Evolutionary conservation across 1,140 invertebrate genomes (phyloP), one percentile per base, ranked within the genome.

Genomic region (Ceratitis capitata): DNA sequence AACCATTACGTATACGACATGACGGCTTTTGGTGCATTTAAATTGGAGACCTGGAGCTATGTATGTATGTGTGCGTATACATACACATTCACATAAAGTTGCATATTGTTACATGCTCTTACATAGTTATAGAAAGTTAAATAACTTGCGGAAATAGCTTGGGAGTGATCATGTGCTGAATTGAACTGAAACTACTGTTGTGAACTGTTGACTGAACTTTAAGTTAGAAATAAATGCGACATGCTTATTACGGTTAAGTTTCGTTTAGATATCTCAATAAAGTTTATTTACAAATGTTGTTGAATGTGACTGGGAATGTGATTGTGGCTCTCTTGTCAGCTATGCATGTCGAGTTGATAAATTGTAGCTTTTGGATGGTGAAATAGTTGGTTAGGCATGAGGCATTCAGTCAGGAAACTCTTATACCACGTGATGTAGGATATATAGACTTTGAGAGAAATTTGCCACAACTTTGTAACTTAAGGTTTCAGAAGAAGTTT

Each of bases 1-100:
- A 78, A 19, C 69, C 69, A 78, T 78, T 78, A 78, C 69, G 69
- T 78, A 78, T 78, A 78, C 69, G 69, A 78, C 69, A 78, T 78
- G 69, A 39, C 39, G 69, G 69, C 69, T 78, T n/a, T 78, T 78
- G 39, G 39, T 16, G 69, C 39, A 12, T 78, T 78, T 45, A 45
- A 78, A 78, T 78, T 39, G 69, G 2, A 78, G 45, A 78, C 16
- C 26, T 78, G n/a, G 23, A 45, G 26, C 35, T 78, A 78, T n/a
- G n/a, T n/a, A n/a, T n/a, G n/a, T n/a, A n/a, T n/a, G n/a, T n/a
- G n/a, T n/a, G n/a, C n/a, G n/a, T n/a, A n/a, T n/a, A n/a, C n/a
- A n/a, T n/a, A n/a, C n/a, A n/a, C n/a, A n/a, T n/a, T n/a, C n/a
- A n/a, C n/a, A n/a, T n/a, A n/a, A n/a, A n/a, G n/a, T n/a, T n/a